Percentiles rank a stretch among this genome's conserved stretches.
These are phyloP conservation scores for Ariopsis seemanni DNA, from an alignment of 2,113 vertebrate genomes.

Conservation along the genomic window DNA sequence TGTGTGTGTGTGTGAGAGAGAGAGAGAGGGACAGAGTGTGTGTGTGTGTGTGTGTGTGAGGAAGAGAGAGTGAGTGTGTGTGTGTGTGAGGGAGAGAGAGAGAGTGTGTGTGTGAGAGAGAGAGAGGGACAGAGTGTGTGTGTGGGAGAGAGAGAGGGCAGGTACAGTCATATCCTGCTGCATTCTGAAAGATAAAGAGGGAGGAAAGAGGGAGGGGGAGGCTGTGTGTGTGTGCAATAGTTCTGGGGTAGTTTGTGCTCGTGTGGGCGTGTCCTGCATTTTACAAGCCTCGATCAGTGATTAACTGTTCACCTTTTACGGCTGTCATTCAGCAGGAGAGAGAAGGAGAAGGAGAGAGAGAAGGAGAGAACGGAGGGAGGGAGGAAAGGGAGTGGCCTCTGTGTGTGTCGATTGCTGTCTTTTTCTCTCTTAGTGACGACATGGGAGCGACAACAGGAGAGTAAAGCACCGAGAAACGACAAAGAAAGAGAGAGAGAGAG, in stretches of 20 bases:
- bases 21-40: too few species aligned
- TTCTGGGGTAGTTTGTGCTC: too few species aligned
- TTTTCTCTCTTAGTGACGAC: slow-evolving; percentile 64
- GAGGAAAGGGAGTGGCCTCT: slow-evolving; percentile 78
- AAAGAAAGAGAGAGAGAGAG: not conserved
- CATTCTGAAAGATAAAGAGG: too few species aligned
- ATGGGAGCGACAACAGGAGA: slow-evolving; percentile 62
- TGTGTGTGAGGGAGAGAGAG: too few species aligned
- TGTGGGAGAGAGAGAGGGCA: slow-evolving; percentile 30
- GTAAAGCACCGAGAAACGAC: slow-evolving; percentile 42
- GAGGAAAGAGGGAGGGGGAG: too few species aligned
- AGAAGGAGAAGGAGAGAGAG: slow-evolving; percentile 51
- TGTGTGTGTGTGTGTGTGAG: too few species aligned
- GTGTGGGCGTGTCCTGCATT: slow-evolving; percentile 67
- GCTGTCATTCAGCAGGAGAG: slow-evolving; percentile 66
- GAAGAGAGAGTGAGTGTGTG: too few species aligned
- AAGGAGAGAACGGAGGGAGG: slow-evolving; percentile 47
- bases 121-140: too few species aligned
- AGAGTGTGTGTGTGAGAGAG: slow-evolving; percentile 35
- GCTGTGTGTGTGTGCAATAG: too few species aligned
- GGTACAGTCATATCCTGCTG: too few species aligned
- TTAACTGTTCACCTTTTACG: slow-evolving; percentile 78
- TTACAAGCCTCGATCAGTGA: slow-evolving; percentile 67
- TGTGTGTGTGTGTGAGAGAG: too few species aligned
- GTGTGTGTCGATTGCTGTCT: slow-evolving; percentile 63